Evolutionary conservation across 2,113 vertebrate genomes (phyloP).

Genomic region (Rafetus swinhoei): DNA sequence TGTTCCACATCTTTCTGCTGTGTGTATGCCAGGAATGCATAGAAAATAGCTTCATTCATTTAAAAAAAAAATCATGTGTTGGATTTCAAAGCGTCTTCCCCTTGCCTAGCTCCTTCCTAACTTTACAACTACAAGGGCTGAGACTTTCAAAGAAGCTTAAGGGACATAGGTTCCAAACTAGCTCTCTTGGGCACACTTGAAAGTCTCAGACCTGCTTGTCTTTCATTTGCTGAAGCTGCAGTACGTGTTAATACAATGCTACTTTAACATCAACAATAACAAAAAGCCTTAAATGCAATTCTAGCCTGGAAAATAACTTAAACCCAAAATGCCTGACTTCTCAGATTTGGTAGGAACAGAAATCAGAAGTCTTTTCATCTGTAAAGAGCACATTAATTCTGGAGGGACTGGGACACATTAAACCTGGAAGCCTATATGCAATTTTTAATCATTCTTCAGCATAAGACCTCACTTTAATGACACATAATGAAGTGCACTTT

Average conservation of each 20-base stretch:
- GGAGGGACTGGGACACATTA: background rate
- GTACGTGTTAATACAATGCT: background rate
- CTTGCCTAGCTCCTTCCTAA: background rate
- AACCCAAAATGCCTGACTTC: background rate
- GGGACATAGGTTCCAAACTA: background rate
- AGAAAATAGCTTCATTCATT: background rate
- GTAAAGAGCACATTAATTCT: background rate
- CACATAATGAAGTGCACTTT: background rate
- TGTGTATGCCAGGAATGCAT: background rate
- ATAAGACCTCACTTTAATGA: background rate
- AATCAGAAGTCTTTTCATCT: background rate
- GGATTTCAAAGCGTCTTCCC: background rate
- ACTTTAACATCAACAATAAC: background rate
- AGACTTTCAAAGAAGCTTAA: background rate
- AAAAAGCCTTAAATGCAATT: background rate
- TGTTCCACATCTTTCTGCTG: background rate
- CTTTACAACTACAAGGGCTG: background rate
- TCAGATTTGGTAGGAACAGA: background rate
- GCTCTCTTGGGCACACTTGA: background rate
- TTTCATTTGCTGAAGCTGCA: background rate
- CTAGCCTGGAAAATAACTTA: rapidly evolving
- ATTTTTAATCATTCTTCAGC: background rate
- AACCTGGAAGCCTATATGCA: background rate
- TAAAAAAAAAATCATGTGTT: background rate
- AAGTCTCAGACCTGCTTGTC: background rate